Conservation (phyloP, 2,113 vertebrate species). For the Perognathus longimembris region DNA sequence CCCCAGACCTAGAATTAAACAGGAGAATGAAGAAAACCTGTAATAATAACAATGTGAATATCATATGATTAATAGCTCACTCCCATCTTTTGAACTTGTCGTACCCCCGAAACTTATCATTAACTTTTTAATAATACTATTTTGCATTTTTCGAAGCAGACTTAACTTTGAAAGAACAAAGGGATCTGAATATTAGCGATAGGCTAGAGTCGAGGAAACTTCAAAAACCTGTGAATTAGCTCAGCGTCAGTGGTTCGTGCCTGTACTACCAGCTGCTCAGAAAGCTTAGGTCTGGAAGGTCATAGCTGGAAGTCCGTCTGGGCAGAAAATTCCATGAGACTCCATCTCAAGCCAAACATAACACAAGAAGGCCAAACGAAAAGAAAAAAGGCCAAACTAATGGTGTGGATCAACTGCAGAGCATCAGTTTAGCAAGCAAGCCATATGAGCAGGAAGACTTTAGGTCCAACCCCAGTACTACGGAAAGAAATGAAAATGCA, state of each 20-base stretch:
- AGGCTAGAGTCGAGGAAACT: neutral
- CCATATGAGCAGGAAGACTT: no score
- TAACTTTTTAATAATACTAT: neutral
- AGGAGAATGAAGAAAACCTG: neutral
- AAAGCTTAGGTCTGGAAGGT: no score
- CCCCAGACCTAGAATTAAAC: neutral
- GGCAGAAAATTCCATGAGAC: no score
- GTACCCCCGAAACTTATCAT: neutral
- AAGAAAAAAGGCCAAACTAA: no score
- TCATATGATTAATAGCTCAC: neutral
- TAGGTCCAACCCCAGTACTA: no score
- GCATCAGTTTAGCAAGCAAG: no score
- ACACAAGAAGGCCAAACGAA: no score
- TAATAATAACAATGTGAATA: neutral
- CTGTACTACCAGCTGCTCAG: no score
- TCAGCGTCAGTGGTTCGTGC: neutral
- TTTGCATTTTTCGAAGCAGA: neutral
- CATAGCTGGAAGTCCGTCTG: no score
- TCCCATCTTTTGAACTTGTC: neutral
- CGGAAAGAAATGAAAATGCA: neutral
- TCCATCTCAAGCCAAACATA: no score
- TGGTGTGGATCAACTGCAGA: no score
- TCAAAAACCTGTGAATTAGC: neutral
- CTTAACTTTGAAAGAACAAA: conserved; percentile 2
- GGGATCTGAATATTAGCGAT: neutral